Base-by-base conservation (phyloP, 1,140 invertebrate species). In the Drosophila eugracilis region DNA sequence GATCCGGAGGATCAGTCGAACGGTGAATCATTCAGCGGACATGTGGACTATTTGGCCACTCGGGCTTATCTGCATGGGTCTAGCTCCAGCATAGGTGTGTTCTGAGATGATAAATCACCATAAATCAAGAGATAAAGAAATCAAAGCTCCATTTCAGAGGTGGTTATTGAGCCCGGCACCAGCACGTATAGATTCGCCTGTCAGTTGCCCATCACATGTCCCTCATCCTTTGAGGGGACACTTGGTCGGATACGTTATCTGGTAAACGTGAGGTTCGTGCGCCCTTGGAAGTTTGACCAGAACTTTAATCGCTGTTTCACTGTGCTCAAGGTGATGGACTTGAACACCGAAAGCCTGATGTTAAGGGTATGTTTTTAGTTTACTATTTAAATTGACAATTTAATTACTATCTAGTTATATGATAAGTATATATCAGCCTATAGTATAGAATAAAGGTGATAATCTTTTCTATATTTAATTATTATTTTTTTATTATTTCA, bases 271-370 rank as follows among this genome's bases (percentile, higher is more conserved):
- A 67, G 55, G 10, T 90, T 96, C 60, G 94, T 96, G 86, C 93
- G 95, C 26, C 95, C 95, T 22, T 96, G 95, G 95, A 95, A 94
- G 48, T 95, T 95, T 72, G 95, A 96, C 92, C 93, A 95, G 67
- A 94, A 95, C 69, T 93, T 93, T 41, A 95, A 95, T 91, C 93
- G 92, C 58, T 93, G 94, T 2, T 96, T 96, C 74, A 96, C 95
- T 12, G 94, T 96, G 6, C 92, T 96, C 5, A 94, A 94, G 71
- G 93, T 95, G 5, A 93, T 95, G 60, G 95, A 96, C 91, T 93
- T 96, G 10, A 96, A 96, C 89, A 91, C 92, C 59, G 93, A 94
- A 12, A 55, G 62, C 0, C 49, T 69, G n/a, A 55, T 75, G 36
- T 42, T 91, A 15, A 75, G 65, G 34, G 89, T 91, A 69, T 74